Evolutionary conservation across 2,888 invertebrate genomes (phyloP), one percentile per base, ranked within the genome.

Genomic region (Lymantria dispar): DNA sequence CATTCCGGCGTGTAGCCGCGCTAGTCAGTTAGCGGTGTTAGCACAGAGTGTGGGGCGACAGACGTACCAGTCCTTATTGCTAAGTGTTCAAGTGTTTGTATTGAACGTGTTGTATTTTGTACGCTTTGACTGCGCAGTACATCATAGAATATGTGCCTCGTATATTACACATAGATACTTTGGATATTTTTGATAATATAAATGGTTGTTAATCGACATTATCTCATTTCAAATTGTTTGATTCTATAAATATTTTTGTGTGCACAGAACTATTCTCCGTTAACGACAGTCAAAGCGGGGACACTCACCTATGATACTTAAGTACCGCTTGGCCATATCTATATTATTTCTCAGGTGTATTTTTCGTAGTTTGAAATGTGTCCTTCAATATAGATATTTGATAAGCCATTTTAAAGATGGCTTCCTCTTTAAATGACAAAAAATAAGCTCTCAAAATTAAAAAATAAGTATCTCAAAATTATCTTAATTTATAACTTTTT

Each of bases 131-230:
- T 38, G 47, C 52, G 47, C 52, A 38, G 40, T 22, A 42, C 38
- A 41, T 47, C 14, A 38, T 38, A 22, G 44, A 47, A 48, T 42
- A 51, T 48, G 52, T 52, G 52, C 52, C 52, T 52, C 48, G 43
- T 48, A 48, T 52, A 39, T 45, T 52, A 52, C 52, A 46, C 48
- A 40, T 43, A 48, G 41, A 47, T 39, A 45, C 33, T 30, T 40
- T 29, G 46, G 48, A 49, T 53, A 53, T 53, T 53, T 53, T 53
- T 53, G 52, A 53, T 53, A 53, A 53, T 48, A 52, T 49, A 39
- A 43, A 43, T 38, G 33, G 46, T 53, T 48, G 48, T 53, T 53
- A 39, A 48, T 45, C 36, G 46, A 46, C 48, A 30, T 48, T 52
- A 43, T 48, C 52, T 53, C 52, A 49, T 53, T 53, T 48, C 48